These are phyloP conservation scores for Ostrea denselamellosa DNA, from an alignment of 1,140 invertebrate species.

Conservation along the genomic window DNA sequence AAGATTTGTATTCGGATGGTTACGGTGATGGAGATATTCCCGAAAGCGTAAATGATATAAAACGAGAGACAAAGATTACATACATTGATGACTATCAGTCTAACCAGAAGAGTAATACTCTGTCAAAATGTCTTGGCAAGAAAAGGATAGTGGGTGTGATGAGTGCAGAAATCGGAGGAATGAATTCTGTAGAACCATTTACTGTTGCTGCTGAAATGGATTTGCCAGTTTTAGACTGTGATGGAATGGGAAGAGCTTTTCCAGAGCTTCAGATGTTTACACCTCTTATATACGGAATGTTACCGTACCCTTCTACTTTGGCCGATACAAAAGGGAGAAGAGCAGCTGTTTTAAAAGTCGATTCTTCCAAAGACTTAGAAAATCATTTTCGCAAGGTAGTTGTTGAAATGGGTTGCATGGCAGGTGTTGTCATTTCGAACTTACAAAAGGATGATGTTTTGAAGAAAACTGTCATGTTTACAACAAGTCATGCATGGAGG, in stretches of 20 bases:
- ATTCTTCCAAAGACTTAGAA: slow-evolving; percentile 68
- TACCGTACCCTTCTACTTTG: slow-evolving; percentile 65
- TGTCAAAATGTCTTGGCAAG: slow-evolving; percentile 5
- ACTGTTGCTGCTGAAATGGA: slow-evolving; percentile 66
- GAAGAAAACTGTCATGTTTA: slow-evolving; percentile 61
- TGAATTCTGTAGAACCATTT: slow-evolving; percentile 74
- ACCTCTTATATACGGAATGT: slow-evolving; percentile 69
- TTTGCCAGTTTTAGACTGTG: slow-evolving; percentile 72
- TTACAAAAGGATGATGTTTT: slow-evolving; percentile 58
- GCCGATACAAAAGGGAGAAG: slow-evolving; percentile 67
- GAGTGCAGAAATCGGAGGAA: slow-evolving; percentile 73
- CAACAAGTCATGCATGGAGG: slow-evolving; percentile 69
- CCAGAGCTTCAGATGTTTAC: slow-evolving; percentile 74
- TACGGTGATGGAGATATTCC: slow-evolving; percentile 61
- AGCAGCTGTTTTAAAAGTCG: slow-evolving; percentile 61
- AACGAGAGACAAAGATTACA: slow-evolving; percentile 57
- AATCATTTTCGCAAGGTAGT: slow-evolving; percentile 67
- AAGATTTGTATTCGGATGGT: slow-evolving; percentile 64
- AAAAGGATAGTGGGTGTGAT: slow-evolving; percentile 66
- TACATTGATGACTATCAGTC: slow-evolving; percentile 68
- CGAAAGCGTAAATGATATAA: slow-evolving; percentile 56
- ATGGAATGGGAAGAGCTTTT: slow-evolving; percentile 77
- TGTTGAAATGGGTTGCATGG: slow-evolving; percentile 71
- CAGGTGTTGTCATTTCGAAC: slow-evolving; percentile 59
- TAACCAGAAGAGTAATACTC: neutral